Evolutionary conservation across 1,140 invertebrate genomes (phyloP).

Genomic region (Drosophila prosaltans): DNA sequence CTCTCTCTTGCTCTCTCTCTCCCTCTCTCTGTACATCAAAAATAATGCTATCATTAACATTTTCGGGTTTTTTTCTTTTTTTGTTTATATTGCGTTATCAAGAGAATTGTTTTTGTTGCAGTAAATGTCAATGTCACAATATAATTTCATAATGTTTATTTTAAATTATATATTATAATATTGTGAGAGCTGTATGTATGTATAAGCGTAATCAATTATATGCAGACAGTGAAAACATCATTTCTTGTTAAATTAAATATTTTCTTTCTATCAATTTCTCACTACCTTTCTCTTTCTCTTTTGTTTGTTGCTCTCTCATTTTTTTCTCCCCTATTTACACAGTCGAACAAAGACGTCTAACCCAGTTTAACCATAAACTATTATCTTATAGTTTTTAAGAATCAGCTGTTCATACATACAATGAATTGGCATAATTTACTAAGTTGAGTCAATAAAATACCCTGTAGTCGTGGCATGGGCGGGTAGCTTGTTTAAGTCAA

Average conservation of each 20-base stretch:
- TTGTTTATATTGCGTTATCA: slow-evolving; percentile 18
- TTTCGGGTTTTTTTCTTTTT: background rate
- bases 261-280: background rate
- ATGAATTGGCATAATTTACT: no score
- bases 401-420: no score
- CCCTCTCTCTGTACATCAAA: no score
- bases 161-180: slow-evolving; percentile 2
- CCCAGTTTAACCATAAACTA: no score
- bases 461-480: no score
- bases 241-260: background rate
- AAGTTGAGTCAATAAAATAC: no score
- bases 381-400: no score
- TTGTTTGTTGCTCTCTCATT: no score
- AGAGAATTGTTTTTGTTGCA: slow-evolving; percentile 1
- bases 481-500: no score
- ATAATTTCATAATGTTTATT: background rate
- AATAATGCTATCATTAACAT: slow-evolving; percentile 4
- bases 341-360: no score
- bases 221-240: background rate
- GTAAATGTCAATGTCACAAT: slow-evolving; percentile 3
- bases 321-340: background rate
- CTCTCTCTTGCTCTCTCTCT: no score
- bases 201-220: background rate
- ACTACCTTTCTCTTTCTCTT: background rate
- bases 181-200: background rate